phyloP scores from a whole-genome alignment of 2,888 invertebrate genomes.

The Agonum fuliginosum region DNA sequence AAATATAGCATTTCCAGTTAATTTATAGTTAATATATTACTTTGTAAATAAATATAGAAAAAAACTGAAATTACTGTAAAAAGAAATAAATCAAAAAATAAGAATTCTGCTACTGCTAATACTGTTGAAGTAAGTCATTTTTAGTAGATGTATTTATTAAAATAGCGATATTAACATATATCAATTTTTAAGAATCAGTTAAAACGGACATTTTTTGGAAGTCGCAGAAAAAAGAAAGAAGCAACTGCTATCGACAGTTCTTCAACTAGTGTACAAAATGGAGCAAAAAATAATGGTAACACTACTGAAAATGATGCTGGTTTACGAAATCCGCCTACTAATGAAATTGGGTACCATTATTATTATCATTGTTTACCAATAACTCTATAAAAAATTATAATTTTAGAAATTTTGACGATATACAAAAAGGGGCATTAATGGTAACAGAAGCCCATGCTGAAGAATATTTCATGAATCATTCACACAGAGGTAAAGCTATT shows the following conservation, averaged over 20 bases:
- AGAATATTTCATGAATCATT: constrained; percentile 49
- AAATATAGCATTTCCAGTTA: too few relatives aligned
- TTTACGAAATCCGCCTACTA: background rate
- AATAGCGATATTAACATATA: background rate
- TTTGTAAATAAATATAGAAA: too few relatives aligned
- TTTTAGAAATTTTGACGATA: background rate
- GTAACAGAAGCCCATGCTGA: constrained; percentile 48
- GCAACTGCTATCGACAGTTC: background rate
- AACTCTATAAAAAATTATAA: background rate
- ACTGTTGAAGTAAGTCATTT: background rate
- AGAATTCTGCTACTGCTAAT: background rate
- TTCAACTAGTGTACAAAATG: constrained; percentile 8
- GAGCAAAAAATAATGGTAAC: background rate
- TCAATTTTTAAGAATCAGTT: constrained; percentile 10
- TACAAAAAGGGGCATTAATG: constrained; percentile 16
- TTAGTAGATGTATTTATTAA: background rate
- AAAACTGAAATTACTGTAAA: background rate
- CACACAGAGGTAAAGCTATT: constrained; percentile 46
- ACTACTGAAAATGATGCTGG: constrained; percentile 22
- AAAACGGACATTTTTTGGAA: constrained; percentile 26
- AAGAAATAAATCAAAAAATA: constrained; percentile 20
- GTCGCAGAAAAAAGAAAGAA: constrained; percentile 31
- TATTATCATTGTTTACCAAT: background rate
- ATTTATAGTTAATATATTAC: too few relatives aligned
- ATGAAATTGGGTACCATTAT: constrained; percentile 1